These are phyloP conservation scores for Sitta carolinensis DNA, from an alignment of 2,797 vertebrate genomes.

Conservation along the genomic window DNA sequence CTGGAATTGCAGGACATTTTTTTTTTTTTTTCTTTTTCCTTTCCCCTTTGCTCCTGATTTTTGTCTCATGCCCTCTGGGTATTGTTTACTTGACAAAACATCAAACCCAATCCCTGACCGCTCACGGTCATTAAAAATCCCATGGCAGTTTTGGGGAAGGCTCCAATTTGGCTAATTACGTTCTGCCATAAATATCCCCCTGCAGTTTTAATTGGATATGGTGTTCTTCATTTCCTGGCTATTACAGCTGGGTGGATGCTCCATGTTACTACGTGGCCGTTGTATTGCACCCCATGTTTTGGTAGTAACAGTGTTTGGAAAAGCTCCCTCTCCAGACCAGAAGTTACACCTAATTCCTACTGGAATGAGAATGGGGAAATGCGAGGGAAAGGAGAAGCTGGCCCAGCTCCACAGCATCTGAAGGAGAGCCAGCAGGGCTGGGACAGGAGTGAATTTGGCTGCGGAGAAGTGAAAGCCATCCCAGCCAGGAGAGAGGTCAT, in stretches of 20 bases:
- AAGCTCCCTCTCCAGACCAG: not conserved
- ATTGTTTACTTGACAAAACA: slow-evolving; percentile 51
- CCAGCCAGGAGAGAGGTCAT: not conserved
- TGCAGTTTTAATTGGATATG: slow-evolving; percentile 63
- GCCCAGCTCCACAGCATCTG: not conserved
- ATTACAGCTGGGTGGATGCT: slow-evolving; percentile 28
- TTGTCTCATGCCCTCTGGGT: slow-evolving; percentile 47
- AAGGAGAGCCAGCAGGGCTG: not conserved
- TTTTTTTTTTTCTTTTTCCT: not conserved
- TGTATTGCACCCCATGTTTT: not conserved
- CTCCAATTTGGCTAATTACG: slow-evolving; percentile 58
- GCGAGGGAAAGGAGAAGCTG: not conserved
- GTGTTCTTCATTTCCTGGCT: slow-evolving; percentile 67
- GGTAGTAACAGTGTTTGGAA: not conserved
- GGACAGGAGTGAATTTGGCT: not conserved
- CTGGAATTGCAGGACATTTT: not conserved
- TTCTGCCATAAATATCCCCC: slow-evolving; percentile 63
- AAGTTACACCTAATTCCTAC: not conserved
- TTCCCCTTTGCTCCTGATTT: slow-evolving; percentile 46
- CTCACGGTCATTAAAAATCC: slow-evolving; percentile 54
- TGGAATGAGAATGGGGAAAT: not conserved
- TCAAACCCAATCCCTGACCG: slow-evolving; percentile 7
- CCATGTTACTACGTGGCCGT: not conserved
- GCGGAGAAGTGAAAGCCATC: not conserved
- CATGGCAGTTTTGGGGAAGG: slow-evolving; percentile 53